Evolutionary conservation across 1,140 invertebrate genomes (phyloP).

Genomic region (Drosophila pallidifrons): DNA sequence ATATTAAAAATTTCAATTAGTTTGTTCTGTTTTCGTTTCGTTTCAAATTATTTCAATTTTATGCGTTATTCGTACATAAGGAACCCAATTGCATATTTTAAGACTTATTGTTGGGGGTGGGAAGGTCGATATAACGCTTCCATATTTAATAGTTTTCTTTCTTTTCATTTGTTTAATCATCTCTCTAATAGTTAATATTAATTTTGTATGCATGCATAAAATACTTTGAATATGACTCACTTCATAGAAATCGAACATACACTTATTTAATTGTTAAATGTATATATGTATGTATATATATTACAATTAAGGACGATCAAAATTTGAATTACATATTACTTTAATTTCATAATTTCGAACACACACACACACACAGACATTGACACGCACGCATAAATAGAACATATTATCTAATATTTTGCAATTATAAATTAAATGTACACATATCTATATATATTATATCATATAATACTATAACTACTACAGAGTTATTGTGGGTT

Average conservation of each 20-base stretch:
- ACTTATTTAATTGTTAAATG: constrained; percentile 30
- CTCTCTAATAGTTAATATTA: constrained; percentile 49
- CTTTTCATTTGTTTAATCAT: constrained; percentile 35
- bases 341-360: constrained; percentile 51
- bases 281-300: constrained; percentile 32
- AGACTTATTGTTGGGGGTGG: constrained; percentile 12
- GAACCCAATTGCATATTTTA: constrained; percentile 46
- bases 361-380: constrained; percentile 44
- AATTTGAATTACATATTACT: constrained; percentile 57
- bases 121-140: constrained; percentile 6
- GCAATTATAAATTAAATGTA: constrained; percentile 50
- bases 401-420: constrained; percentile 39
- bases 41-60: constrained; percentile 39
- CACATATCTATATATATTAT: constrained; percentile 60
- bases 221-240: constrained; percentile 65
- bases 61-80: constrained; percentile 51
- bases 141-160: constrained; percentile 29
- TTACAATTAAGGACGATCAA: constrained; percentile 69
- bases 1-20: constrained; percentile 62
- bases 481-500: constrained; percentile 71
- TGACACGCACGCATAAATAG: constrained; percentile 58
- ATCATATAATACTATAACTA: constrained; percentile 79
- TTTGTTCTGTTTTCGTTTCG: constrained; percentile 59
- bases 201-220: constrained; percentile 67
- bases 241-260: constrained; percentile 51